Conservation (phyloP, 2,888 invertebrate genomes). For the Latrodectus hesperus region DNA sequence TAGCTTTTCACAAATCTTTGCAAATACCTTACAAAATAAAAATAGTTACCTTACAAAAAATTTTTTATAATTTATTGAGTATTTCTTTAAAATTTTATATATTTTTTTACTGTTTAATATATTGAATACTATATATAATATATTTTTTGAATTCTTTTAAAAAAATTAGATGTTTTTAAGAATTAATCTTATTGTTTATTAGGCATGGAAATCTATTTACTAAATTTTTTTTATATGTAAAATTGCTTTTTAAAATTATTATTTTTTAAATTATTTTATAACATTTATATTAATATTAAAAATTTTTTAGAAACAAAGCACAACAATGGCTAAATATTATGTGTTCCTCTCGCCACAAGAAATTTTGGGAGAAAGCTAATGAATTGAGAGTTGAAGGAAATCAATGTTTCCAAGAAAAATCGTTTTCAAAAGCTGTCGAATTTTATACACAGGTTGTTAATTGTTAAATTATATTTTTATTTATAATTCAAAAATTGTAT, state of each 20-base stretch:
- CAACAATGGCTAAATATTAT: constrained; percentile 66
- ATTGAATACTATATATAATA: too few species aligned
- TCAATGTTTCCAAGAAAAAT: constrained; percentile 67
- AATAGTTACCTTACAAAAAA: too few species aligned
- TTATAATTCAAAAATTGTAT: too few species aligned
- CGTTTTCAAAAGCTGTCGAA: constrained; percentile 70
- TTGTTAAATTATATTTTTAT: too few species aligned
- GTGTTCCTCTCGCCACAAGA: constrained; percentile 69
- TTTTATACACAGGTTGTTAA: constrained; percentile 68
- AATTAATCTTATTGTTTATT: not conserved
- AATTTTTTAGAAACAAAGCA: constrained; percentile 51
- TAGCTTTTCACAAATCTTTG: too few species aligned
- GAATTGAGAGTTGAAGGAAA: constrained; percentile 70
- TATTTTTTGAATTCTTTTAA: not conserved
- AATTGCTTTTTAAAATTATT: too few species aligned
- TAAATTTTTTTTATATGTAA: too few species aligned
- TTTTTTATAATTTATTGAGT: too few species aligned
- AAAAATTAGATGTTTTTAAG: not conserved
- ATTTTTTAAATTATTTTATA: too few species aligned
- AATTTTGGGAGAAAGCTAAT: constrained; percentile 71
- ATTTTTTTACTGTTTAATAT: too few species aligned
- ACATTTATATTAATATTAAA: not conserved
- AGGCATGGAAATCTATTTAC: not conserved
- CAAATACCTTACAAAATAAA: too few species aligned
- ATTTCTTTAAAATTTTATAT: too few species aligned